phyloP scores from a whole-genome alignment of 1,140 invertebrate species.

The Xylocopa sonorina region DNA sequence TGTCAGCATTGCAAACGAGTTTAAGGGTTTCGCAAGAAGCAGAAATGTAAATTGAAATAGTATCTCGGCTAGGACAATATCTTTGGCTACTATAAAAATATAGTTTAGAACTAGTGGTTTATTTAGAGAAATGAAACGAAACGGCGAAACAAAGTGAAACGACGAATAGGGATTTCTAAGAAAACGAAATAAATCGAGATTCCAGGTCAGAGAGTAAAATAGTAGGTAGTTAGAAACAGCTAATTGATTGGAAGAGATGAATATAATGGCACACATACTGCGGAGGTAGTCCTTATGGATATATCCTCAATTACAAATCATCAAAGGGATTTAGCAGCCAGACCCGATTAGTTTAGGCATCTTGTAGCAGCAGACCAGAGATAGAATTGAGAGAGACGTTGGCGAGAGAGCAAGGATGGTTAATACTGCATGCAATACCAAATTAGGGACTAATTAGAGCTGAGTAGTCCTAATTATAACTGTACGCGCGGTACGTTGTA shows the following conservation, averaged over 20 bases:
- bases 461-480: conserved; percentile 55
- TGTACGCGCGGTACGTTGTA: conserved; percentile 7
- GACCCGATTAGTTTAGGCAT: conserved; percentile 63
- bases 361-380: conserved; percentile 33
- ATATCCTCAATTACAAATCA: conserved; percentile 61
- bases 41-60: too few species aligned
- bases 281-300: conserved; percentile 41
- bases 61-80: too few species aligned
- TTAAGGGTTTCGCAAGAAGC: too few species aligned
- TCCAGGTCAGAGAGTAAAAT: not conserved
- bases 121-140: too few species aligned
- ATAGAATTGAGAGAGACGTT: conserved; percentile 57
- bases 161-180: too few species aligned
- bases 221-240: not conserved
- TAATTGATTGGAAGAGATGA: not conserved
- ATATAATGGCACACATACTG: conserved; percentile 7
- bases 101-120: too few species aligned
- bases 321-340: conserved; percentile 66
- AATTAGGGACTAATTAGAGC: conserved; percentile 61
- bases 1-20: too few species aligned
- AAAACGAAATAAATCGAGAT: not conserved
- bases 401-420: conserved; percentile 55
- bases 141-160: too few species aligned
- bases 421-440: conserved; percentile 53
- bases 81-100: too few species aligned